Evolutionary conservation across 2,113 vertebrate species (phyloP).

Genomic region (Osmerus mordax): DNA sequence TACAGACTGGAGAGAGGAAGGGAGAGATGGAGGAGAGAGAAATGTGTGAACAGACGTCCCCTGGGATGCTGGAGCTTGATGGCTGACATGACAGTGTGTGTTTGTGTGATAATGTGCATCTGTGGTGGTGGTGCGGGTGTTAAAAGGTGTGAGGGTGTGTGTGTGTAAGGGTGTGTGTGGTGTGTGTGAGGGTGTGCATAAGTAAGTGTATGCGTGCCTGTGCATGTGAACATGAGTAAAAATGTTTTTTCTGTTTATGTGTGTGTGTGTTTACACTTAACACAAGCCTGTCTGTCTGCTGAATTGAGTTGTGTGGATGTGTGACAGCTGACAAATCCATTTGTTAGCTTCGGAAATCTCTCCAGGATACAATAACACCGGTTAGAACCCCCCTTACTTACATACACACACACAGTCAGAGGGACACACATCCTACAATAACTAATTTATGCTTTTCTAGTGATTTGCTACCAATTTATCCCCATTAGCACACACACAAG

Average conservation of each 20-base stretch:
- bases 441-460: too few species aligned
- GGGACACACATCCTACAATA: conserved; percentile 1
- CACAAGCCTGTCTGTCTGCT: neutral
- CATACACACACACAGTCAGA: neutral
- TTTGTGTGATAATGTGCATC: conserved; percentile 31
- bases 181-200: conserved; percentile 20
- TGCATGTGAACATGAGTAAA: conserved; percentile 6
- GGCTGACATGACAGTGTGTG: conserved; percentile 42
- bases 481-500: neutral
- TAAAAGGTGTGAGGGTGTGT: conserved; percentile 37
- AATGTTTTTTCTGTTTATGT: conserved; percentile 8
- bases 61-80: conserved; percentile 32
- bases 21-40: neutral
- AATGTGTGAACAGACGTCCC: neutral
- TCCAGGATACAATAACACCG: conserved; percentile 40
- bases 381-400: conserved; percentile 15
- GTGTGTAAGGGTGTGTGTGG: conserved; percentile 7
- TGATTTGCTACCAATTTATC: too few species aligned
- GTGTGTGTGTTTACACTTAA: neutral
- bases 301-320: neutral
- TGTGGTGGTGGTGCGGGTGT: conserved; percentile 26
- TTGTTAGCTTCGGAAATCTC: conserved; percentile 53
- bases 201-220: conserved; percentile 19
- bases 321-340: conserved; percentile 53
- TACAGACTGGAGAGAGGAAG: neutral